Conservation (phyloP, 2,113 vertebrate genomes). For the Microtus richardsoni region DNA sequence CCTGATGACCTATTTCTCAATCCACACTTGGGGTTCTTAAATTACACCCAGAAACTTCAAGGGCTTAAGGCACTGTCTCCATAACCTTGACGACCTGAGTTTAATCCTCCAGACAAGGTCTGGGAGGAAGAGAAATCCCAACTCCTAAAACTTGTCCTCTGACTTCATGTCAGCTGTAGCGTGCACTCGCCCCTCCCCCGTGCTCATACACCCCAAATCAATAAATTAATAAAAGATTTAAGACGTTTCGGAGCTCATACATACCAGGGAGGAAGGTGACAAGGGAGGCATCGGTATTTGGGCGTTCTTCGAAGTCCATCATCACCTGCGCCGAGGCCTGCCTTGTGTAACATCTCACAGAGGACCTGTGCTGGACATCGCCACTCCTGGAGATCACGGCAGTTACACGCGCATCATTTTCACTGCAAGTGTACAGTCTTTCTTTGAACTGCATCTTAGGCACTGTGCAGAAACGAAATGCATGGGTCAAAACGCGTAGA, state of each 20-base stretch:
- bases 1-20: not conserved
- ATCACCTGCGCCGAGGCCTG: conserved; percentile 97
- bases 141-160: not conserved
- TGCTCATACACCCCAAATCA: too few relatives aligned
- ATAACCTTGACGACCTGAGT: not conserved
- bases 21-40: not conserved
- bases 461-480: conserved; percentile 84
- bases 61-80: not conserved
- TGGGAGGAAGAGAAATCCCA: not conserved
- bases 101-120: too few relatives aligned
- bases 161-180: not conserved
- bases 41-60: not conserved
- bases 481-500: not conserved
- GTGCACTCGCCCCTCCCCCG: too few relatives aligned
- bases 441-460: conserved; percentile 96
- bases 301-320: conserved; percentile 96
- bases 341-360: conserved; percentile 95
- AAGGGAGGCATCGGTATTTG: conserved; percentile 93
- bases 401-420: conserved; percentile 90
- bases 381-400: conserved; percentile 91
- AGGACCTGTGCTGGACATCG: conserved; percentile 90
- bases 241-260: not conserved
- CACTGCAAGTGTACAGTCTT: conserved; percentile 87
- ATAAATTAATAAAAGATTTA: too few relatives aligned
- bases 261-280: conserved; percentile 94